Percentiles rank a stretch among this genome's conserved stretches.
Conservation (phyloP, 2,113 vertebrate species). For the Columbina picui region DNA sequence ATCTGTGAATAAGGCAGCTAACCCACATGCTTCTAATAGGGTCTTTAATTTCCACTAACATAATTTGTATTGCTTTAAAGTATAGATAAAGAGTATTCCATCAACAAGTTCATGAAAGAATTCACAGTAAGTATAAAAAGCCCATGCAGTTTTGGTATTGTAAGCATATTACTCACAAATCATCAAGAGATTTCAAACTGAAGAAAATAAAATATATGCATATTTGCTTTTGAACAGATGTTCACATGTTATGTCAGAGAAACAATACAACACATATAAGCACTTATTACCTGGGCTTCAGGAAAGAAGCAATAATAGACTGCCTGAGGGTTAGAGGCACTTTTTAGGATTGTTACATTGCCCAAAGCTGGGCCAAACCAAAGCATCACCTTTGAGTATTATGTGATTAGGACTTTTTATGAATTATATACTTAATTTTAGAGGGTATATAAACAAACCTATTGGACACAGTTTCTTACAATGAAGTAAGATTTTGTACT, state of each 20-base stretch:
- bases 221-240: neutral
- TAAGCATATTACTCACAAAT: neutral
- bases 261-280: neutral
- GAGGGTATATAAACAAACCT: neutral
- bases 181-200: neutral
- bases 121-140: neutral
- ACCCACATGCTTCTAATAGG: neutral
- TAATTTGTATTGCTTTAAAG: neutral
- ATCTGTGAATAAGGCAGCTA: neutral
- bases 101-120: neutral
- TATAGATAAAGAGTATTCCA: neutral
- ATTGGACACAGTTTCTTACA: neutral
- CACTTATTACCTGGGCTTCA: neutral
- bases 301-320: neutral
- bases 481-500: neutral
- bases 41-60: neutral
- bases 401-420: neutral
- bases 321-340: neutral
- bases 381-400: neutral
- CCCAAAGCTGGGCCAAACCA: neutral
- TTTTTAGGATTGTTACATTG: neutral
- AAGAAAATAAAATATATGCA: neutral
- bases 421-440: neutral
- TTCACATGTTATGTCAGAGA: neutral
- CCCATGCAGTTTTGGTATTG: neutral